Evolutionary conservation across 2,888 invertebrate genomes (phyloP), one percentile per base, ranked within the genome.

Genomic region (Drosophila yooni): DNA sequence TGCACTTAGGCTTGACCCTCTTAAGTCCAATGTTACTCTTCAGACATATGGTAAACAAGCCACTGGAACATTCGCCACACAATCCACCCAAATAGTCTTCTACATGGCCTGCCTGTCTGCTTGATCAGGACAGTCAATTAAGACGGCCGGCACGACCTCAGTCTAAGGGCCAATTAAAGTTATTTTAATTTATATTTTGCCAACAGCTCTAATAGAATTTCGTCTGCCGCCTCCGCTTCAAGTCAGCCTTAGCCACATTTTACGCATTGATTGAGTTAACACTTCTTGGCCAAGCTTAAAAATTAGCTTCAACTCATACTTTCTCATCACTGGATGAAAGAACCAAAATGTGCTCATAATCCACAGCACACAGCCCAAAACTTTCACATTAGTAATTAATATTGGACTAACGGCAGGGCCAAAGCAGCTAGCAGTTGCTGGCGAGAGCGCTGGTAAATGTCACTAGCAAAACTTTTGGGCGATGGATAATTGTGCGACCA

Each of bases 331-430:
- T 36, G 66, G 40, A 54, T 25, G 53, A 57, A 74, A 65, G 48
- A 31, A 15, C 52, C 46, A 40, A 74, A 70, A 71, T 76, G 56
- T 79, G 68, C 54, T 69, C 78, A 80, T 84, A 82, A 84, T 74
- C 73, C 68, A 18, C 68, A 21, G 62, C 53, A 40, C 31, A 48
- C 21, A 59, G 52, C 62, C 64, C 51, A 57, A 83, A 85, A 85
- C 85, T 79, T 86, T 81, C 59, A 74, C 81, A 83, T 83, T 88
- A 85, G 75, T 83, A 81, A 83, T 85, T 85, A 84, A 85, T 85
- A 83, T 70, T 60, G 40, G 48, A 52, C 74, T 51, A 40, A 57
- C 34, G 61, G 66, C 36, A 51, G 60, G 29, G 54, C 18, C 2
- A 46, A 11, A 18, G 46, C 33, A 36, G 43, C 27, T 21, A 59